Conservation (phyloP, 2,888 invertebrate species). For the Dryocosmus kuriphilus region DNA sequence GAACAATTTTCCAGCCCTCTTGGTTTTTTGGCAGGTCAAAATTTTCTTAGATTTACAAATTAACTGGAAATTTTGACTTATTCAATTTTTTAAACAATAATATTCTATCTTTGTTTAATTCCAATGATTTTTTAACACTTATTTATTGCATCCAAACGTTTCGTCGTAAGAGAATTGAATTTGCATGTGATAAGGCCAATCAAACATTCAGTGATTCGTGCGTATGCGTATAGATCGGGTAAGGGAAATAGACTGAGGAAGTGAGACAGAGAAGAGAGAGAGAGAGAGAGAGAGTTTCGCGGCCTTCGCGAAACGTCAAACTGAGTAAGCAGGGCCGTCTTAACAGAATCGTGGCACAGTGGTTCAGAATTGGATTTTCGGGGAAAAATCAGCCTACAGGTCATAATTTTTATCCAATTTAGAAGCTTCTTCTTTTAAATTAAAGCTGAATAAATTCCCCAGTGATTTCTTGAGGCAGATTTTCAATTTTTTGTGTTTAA, state of each 20-base stretch:
- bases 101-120: background rate
- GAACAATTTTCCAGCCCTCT: too few species aligned
- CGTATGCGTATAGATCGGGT: conserved; percentile 42
- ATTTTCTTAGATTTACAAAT: too few species aligned
- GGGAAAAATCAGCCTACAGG: too few species aligned
- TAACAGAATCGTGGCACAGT: conserved; percentile 23
- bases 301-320: conserved; percentile 77
- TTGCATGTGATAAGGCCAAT: conserved; percentile 25
- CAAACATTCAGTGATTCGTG: background rate
- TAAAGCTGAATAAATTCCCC: too few species aligned
- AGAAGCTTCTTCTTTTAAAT: too few species aligned
- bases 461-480: too few species aligned
- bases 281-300: conserved; percentile 56
- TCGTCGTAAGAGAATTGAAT: conserved; percentile 1
- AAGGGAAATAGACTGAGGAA: conserved; percentile 44
- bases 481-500: too few species aligned
- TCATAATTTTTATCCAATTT: too few species aligned
- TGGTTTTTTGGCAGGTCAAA: too few species aligned
- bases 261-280: conserved; percentile 40
- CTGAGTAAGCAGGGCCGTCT: conserved; percentile 70
- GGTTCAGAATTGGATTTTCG: too few species aligned
- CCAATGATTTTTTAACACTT: background rate
- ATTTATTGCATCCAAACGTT: background rate
- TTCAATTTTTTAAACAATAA: too few species aligned
- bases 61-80: too few species aligned